Base-by-base conservation (phyloP, 2,797 vertebrate species). In the Lagorchestes hirsutus region DNA sequence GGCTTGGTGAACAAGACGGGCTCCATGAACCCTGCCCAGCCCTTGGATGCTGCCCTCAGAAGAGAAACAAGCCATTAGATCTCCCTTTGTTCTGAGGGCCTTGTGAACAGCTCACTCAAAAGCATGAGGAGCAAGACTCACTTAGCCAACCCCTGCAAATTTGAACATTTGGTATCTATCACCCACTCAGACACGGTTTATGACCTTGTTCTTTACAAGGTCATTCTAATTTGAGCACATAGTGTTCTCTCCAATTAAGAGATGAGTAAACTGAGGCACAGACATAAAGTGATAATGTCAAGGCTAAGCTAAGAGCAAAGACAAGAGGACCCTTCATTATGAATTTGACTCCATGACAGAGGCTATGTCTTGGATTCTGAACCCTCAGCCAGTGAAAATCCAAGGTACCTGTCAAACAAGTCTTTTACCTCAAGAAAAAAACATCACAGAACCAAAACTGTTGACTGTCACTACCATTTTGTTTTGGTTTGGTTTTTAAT, bases 21-120 rank as follows among this genome's bases (percentile, higher is more conserved):
- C 98, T 97, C 96, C 94, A 96, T 98, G 98, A 98, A 98, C 97
- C 96, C 98, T 98, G 96, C 5, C 0, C 93, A 96, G 95, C 97
- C 90, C 40, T 11, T n/a, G 18, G 3, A 96, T 96, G 0, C 34
- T 94, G 97, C 95, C 95, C 97, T 97, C 74, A 92, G 95, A 98
- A 94, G 96, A 92, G 96, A 97, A 97, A 96, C 97, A 96, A 95
- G 18, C 95, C 87, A 97, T 97, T 74, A 95, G 95, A 96, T 93
- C 94, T 31, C 94, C 2, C 0, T 95, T 24, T 82, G 67, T 40
- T 22, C 67, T 0, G 67, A 82, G 67, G 67, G 67, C n/a, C 67
- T 40, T 40, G 67, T 24, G n/a, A 74, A 74, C n/a, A 74, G n/a
- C 59, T 67, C 59, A 5, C 59, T n/a, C 59, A 16, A 67, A 74